Evolutionary conservation across 2,113 vertebrate genomes (phyloP).

Genomic region (Xiphophorus maculatus): DNA sequence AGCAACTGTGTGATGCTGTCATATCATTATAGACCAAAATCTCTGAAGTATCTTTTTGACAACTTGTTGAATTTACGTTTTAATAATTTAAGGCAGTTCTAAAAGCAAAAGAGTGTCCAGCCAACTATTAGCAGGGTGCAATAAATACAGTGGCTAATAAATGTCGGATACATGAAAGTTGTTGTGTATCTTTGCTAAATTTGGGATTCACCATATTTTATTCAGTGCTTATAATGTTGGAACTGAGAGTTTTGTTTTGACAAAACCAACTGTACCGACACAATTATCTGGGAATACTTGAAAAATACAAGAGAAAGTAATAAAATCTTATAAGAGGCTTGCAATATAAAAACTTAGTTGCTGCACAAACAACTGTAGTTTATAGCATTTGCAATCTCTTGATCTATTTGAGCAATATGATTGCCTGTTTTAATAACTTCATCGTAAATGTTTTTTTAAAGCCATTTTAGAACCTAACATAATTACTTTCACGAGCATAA

Average conservation of each 20-base stretch:
- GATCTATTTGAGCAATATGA: not conserved
- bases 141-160: not conserved
- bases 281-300: not conserved
- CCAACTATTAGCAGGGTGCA: not conserved
- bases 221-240: not conserved
- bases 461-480: not conserved
- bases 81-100: not conserved
- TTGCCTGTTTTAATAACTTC: not conserved
- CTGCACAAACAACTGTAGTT: too few species aligned
- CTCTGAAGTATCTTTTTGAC: not conserved
- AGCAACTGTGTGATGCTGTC: not conserved
- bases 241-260: not conserved
- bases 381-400: not conserved
- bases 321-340: not conserved
- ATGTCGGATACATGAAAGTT: not conserved
- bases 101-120: not conserved
- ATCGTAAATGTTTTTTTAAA: not conserved
- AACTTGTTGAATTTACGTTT: not conserved
- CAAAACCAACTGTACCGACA: not conserved
- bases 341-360: not conserved
- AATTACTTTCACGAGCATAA: not conserved
- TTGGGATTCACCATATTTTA: not conserved
- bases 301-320: not conserved
- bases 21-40: not conserved
- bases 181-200: not conserved